Conservation (phyloP, 2,888 invertebrate genomes). For the Pollenia angustigena region DNA sequence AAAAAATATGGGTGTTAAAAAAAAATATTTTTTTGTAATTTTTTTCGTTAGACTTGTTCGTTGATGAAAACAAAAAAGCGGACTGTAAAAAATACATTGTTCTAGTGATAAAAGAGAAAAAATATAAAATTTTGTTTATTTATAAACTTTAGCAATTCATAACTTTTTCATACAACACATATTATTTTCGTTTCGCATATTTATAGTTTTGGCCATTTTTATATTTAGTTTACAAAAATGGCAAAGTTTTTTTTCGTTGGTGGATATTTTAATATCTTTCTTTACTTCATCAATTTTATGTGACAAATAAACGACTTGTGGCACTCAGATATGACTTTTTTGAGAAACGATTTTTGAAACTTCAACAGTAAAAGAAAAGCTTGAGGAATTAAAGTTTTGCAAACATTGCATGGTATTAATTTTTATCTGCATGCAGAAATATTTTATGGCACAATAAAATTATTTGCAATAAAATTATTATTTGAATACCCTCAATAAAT, state of each 20-base stretch:
- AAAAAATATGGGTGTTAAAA: constrained; percentile 58
- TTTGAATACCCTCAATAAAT: no score
- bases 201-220: constrained; percentile 18
- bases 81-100: constrained; percentile 31
- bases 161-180: constrained; percentile 29
- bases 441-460: no score
- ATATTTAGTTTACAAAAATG: constrained; percentile 28
- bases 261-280: constrained; percentile 49
- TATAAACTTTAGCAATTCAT: constrained; percentile 63
- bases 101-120: constrained; percentile 9
- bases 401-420: background rate
- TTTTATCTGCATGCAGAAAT: no score
- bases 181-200: background rate
- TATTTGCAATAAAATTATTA: no score
- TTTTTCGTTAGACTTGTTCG: constrained; percentile 16
- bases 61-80: constrained; percentile 45
- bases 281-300: constrained; percentile 58
- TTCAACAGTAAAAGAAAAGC: background rate
- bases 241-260: constrained; percentile 37
- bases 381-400: constrained; percentile 2
- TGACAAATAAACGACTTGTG: constrained; percentile 38
- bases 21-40: constrained; percentile 16
- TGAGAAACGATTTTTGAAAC: background rate
- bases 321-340: background rate
- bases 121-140: constrained; percentile 62